Conservation (phyloP, 92 coral and sea anemone species). For the Chrysogorgia sp. region DNA sequence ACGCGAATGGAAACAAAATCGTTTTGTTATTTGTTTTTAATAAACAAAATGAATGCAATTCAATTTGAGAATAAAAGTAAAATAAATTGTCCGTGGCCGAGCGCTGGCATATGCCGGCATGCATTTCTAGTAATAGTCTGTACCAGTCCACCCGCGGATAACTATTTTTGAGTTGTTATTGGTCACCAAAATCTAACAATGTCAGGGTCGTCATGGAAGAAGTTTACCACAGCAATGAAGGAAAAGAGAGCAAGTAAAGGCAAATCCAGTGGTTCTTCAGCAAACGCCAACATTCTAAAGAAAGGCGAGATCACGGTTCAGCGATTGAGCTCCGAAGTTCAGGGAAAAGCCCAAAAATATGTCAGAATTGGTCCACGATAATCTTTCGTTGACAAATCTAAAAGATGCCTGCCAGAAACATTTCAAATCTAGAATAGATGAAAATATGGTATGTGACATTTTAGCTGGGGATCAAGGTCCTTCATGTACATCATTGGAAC, state of each 20-base stretch:
- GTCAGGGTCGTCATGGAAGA: slow-evolving; percentile 25
- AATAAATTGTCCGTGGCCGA: slow-evolving; percentile 47
- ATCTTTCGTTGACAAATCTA: slow-evolving; percentile 13
- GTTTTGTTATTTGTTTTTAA: background rate
- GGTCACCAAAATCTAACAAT: too few species aligned
- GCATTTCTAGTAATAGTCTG: background rate
- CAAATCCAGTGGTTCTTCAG: background rate
- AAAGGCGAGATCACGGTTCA: slow-evolving; percentile 36
- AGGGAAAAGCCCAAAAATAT: slow-evolving; percentile 52
- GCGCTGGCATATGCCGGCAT: slow-evolving; percentile 27
- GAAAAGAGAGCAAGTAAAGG: slow-evolving; percentile 12
- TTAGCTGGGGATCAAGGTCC: slow-evolving; percentile 53
- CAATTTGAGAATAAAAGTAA: slow-evolving; percentile 25
- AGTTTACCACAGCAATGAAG: slow-evolving; percentile 34
- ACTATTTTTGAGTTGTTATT: background rate
- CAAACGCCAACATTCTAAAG: slow-evolving; percentile 25
- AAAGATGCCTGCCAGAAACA: slow-evolving; percentile 39
- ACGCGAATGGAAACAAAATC: background rate
- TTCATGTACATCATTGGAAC: slow-evolving; percentile 37
- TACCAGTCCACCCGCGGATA: background rate
- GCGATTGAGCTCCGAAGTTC: slow-evolving; percentile 48
- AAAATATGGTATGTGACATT: slow-evolving; percentile 27
- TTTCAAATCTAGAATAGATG: slow-evolving; percentile 11
- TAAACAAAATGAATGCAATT: slow-evolving; percentile 19
- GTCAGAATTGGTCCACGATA: slow-evolving; percentile 35